Evolutionary conservation across 2,888 invertebrate species (phyloP), one percentile per base, ranked within the genome.

Genomic region (Clusia tigrina): DNA sequence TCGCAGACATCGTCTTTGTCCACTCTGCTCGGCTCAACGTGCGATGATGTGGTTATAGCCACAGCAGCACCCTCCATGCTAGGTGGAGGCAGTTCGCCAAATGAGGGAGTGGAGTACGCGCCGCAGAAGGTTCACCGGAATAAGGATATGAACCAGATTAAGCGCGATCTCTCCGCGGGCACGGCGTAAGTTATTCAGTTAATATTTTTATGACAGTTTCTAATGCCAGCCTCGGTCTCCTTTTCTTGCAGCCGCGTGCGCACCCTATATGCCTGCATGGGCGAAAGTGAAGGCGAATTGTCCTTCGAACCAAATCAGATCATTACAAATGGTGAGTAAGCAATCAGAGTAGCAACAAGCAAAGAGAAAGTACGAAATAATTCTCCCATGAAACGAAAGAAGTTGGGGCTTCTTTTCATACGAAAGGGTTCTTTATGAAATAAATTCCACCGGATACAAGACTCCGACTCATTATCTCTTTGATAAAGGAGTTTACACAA

Each of bases 301-400:
- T 96, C 96, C 25, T 98, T 98, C 87, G 96, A 97, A 86, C 96
- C 98, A 69, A 98, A 98, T 88, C 95, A 97, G 88, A 95, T 98
- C 78, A 95, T 98, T 77, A 94, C 93, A 67, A 94, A 97, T 87
- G 96, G 98, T 96, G 85, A 78, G 72, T 73, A 12, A 0, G 2
- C 22, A 2, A 20, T n/a, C n/a, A n/a, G n/a, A n/a, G n/a, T n/a
- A n/a, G n/a, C n/a, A n/a, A n/a, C n/a, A n/a, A n/a, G n/a, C n/a
- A n/a, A n/a, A n/a, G n/a, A n/a, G n/a, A n/a, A n/a, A n/a, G n/a
- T n/a, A n/a, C n/a, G n/a, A n/a, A n/a, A n/a, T n/a, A n/a, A n/a
- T n/a, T n/a, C n/a, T n/a, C n/a, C n/a, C n/a, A n/a, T n/a, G n/a
- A n/a, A n/a, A n/a, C n/a, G n/a, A n/a, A n/a, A n/a, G n/a, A n/a